phyloP scores from a whole-genome alignment of 2,888 invertebrate species.

The Cryptus viduatorius region DNA sequence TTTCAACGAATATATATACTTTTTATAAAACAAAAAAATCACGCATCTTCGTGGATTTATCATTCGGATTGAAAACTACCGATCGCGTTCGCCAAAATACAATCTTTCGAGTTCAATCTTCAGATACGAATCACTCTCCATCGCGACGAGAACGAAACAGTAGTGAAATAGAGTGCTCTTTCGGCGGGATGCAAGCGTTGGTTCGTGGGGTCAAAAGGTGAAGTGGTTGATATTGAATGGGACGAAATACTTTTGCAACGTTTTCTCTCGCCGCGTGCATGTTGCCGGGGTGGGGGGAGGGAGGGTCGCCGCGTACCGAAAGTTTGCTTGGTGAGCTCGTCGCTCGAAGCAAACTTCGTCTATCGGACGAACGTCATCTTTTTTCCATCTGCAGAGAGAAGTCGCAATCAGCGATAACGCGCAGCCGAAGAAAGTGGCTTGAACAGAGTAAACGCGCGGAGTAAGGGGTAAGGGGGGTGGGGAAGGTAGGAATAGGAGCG shows the following conservation, averaged over 20 bases:
- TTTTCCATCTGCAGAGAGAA: conserved; percentile 48
- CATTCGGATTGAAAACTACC: neutral
- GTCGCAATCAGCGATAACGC: conserved; percentile 71
- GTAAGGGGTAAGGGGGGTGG: conserved; percentile 10
- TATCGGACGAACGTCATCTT: conserved; percentile 53
- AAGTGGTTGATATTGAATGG: conserved; percentile 56
- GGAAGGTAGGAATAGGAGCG: conserved; percentile 36
- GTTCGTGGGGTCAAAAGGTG: conserved; percentile 44
- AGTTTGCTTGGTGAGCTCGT: conserved; percentile 11
- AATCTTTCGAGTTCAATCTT: conserved; percentile 20
- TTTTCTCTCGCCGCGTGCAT: neutral
- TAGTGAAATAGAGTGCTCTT: conserved; percentile 26
- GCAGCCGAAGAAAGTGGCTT: conserved; percentile 58
- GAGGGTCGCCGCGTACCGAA: neutral
- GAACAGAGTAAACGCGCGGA: conserved; percentile 32
- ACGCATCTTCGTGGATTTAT: neutral
- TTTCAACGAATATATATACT: neutral
- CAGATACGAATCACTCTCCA: neutral
- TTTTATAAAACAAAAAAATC: neutral
- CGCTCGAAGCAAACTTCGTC: conserved; percentile 43
- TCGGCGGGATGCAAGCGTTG: neutral
- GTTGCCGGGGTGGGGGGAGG: neutral
- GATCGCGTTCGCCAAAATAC: neutral
- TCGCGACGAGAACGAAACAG: neutral
- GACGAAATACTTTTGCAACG: conserved; percentile 42